Conservation (phyloP, 1,140 invertebrate species). For the Kradibia gibbosae region DNA sequence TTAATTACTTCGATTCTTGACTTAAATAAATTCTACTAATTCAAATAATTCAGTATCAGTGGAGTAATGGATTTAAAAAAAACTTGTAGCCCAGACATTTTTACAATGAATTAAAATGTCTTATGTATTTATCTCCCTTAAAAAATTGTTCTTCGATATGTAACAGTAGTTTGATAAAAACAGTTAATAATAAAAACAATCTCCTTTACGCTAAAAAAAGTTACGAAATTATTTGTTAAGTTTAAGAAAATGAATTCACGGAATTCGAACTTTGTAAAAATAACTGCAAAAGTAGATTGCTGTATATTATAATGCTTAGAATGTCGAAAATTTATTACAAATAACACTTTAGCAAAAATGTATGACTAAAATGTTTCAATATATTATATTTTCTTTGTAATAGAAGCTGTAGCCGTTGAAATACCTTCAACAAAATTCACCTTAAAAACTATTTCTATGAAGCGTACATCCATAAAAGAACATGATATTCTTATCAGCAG, state of each 20-base stretch:
- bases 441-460: too few species aligned
- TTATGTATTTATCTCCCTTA: neutral
- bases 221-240: neutral
- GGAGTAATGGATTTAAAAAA: constrained; percentile 13
- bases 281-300: too few species aligned
- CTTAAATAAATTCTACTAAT: neutral
- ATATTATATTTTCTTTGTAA: neutral
- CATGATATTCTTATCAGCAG: too few species aligned
- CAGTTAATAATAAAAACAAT: neutral
- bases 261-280: too few species aligned
- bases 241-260: too few species aligned
- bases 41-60: too few species aligned
- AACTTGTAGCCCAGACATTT: constrained; percentile 32
- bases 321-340: neutral
- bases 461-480: too few species aligned
- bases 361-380: constrained; percentile 23
- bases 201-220: neutral
- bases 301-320: neutral
- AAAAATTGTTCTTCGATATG: constrained; percentile 8
- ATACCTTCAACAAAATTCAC: neutral
- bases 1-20: neutral
- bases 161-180: neutral
- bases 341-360: neutral
- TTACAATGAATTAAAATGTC: constrained; percentile 30
- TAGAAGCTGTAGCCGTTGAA: neutral